phyloP scores from a whole-genome alignment of 2,797 vertebrate species.

The Propithecus deckenii region DNA sequence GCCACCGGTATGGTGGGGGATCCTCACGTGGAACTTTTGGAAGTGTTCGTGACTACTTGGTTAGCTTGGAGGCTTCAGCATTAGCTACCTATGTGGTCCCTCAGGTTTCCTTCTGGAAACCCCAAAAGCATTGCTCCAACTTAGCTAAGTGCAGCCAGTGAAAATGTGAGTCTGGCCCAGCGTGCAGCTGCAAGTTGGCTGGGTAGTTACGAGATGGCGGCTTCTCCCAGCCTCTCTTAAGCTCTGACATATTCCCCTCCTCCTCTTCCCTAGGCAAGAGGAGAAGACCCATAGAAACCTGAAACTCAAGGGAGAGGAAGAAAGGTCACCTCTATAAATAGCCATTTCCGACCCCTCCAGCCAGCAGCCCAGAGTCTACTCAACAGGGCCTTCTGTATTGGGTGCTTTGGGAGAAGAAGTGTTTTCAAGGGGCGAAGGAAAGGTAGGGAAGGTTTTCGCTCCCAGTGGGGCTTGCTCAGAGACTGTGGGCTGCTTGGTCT shows the following conservation, averaged over 20 bases:
- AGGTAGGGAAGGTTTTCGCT: not conserved
- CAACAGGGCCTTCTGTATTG: not conserved
- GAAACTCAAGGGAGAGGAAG: conserved; percentile 42
- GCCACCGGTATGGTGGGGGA: not conserved
- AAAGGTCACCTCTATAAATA: conserved; percentile 70
- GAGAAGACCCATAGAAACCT: conserved; percentile 51
- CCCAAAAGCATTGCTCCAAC: not conserved
- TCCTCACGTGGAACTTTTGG: not conserved
- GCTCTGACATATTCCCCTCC: not conserved
- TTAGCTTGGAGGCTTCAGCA: not conserved
- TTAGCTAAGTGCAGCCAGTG: not conserved
- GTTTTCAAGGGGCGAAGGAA: not conserved
- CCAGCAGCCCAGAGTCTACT: not conserved
- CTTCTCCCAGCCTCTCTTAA: not conserved
- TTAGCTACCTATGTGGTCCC: not conserved
- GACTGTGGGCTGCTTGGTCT: not conserved
- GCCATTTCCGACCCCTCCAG: not conserved
- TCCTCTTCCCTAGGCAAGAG: not conserved
- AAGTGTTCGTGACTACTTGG: not conserved
- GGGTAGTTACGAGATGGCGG: not conserved
- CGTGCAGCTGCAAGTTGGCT: not conserved
- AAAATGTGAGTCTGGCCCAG: not conserved
- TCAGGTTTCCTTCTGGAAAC: not conserved
- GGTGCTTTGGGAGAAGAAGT: not conserved
- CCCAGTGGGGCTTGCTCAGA: not conserved